phyloP scores from a whole-genome alignment of 2,888 invertebrate species.

The Drosophila maculinotata region DNA sequence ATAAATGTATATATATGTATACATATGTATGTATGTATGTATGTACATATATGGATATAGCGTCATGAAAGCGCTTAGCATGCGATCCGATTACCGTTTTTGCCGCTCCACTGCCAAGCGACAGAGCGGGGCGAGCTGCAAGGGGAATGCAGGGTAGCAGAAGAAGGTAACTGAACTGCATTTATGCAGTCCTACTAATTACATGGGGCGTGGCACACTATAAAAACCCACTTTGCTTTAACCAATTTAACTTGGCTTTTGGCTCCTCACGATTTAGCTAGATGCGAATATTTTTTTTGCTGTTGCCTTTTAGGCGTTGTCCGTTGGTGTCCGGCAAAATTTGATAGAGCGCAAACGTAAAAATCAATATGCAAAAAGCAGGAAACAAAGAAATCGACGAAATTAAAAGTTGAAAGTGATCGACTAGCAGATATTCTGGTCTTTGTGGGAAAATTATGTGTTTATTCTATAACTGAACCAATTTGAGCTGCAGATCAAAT shows the following conservation, averaged over 20 bases:
- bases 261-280: constrained; percentile 3
- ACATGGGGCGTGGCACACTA: constrained; percentile 32
- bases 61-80: constrained; percentile 65
- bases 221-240: constrained; percentile 4
- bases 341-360: neutral
- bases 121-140: neutral
- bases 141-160: neutral
- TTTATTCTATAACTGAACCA: too few species aligned
- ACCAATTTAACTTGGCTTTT: constrained; percentile 24
- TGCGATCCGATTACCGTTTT: constrained; percentile 75
- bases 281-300: neutral
- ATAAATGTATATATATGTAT: constrained; percentile 11
- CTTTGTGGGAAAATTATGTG: too few species aligned
- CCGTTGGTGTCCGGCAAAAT: neutral
- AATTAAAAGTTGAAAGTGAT: neutral
- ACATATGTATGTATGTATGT: neutral
- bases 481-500: too few species aligned
- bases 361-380: constrained; percentile 11
- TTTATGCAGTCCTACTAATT: constrained; percentile 41
- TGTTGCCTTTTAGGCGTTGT: constrained; percentile 23
- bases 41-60: constrained; percentile 13
- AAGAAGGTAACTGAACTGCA: constrained; percentile 61
- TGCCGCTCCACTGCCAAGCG: constrained; percentile 63
- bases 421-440: neutral
- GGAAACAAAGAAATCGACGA: too few species aligned